Base-by-base conservation (phyloP, 2,888 invertebrate genomes). In the Oconnorella tubifera region DNA sequence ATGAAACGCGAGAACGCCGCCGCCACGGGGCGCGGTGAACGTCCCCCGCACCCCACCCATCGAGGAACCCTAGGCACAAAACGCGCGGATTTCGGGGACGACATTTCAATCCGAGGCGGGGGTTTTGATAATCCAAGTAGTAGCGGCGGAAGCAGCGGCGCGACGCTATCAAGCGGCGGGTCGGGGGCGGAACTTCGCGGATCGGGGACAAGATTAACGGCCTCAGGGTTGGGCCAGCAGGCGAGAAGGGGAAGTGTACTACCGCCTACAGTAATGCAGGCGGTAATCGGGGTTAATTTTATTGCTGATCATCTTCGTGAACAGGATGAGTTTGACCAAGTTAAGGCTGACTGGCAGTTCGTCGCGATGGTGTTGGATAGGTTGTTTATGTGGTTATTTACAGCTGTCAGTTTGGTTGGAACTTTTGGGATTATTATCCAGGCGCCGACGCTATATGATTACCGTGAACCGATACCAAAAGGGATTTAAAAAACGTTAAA, bases 341-440 rank as follows among this genome's bases (percentile, higher is more conserved):
- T 72, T n/a, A 33, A 32, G 1, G 14, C 10, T 14, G 57, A 28
- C 23, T 53, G 93, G 93, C 93, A 93, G 81, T 94, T 92, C 83
- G 92, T 93, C 32, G 92, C 93, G 62, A 92, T 93, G 91, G 92
- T 94, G 55, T 84, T 94, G 74, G 93, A 94, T 83, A 86, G 93
- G 66, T 85, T 94, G 64, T 94, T 93, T 83, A 86, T 94, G 56
- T 92, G 92, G 90, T 92, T 94, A 79, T 94, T 94, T 83, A 67
- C 73, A 3, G 70, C 71, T 3, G 74, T 73, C 19, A 75, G 76
- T 66, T 29, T 76, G 10, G 67, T 73, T 32, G 76, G 76, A 25
- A 75, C 75, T 3, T 68, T 76, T 19, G 91, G 90, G 32, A 92
- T 92, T 73, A 92, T 92, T 74, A 85, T 92, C 56, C 91, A 92